Evolutionary conservation across 35 echinoderm and acorn worm genomes (phyloP), one percentile per base, ranked within the genome.

Genomic region (Holothuria glaberrima): DNA sequence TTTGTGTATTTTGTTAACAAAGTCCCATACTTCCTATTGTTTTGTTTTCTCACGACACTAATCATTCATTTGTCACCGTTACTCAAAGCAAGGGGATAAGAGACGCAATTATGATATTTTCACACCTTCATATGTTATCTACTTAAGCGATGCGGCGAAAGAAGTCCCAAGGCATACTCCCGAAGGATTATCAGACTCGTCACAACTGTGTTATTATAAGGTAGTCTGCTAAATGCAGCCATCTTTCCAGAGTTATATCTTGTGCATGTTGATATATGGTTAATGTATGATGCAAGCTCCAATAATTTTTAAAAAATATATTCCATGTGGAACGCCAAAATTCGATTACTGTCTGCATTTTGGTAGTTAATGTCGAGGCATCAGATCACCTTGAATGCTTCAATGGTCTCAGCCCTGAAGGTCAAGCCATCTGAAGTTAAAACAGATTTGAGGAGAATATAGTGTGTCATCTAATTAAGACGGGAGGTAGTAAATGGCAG

Each of bases 1-100:
- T 78, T 35, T 78, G 74, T n/a, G 36, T 78, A 45, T 78, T 78
- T 78, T 78, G 74, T 48, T 78, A 78, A 78, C 50, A 78, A 78
- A 78, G 44, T 10, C 44, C 44, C 4, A 54, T 54, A 54, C 66
- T 69, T 33, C 41, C 41, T 78, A 25, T 18, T 48, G 74, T 24
- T 78, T 50, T 26, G 44, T 48, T 50, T 24, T 30, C 12, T 78
- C 74, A 48, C 27, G 41, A 48, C 35, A 48, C 50, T 78, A 78
- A 78, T 78, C 74, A 78, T 35, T 78, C 74, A 78, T 48, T 48
- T 78, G 74, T 78, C 74, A 48, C 74, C 74, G 7, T 78, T 78
- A 9, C 29, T 78, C 44, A 78, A 48, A 78, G 44, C 74, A 35
- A 52, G 74, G 25, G 44, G 74, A 78, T 78, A 78, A 78, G 50